Conservation (phyloP, 1,140 invertebrate genomes). For the Gonioctena quinquepunctata region DNA sequence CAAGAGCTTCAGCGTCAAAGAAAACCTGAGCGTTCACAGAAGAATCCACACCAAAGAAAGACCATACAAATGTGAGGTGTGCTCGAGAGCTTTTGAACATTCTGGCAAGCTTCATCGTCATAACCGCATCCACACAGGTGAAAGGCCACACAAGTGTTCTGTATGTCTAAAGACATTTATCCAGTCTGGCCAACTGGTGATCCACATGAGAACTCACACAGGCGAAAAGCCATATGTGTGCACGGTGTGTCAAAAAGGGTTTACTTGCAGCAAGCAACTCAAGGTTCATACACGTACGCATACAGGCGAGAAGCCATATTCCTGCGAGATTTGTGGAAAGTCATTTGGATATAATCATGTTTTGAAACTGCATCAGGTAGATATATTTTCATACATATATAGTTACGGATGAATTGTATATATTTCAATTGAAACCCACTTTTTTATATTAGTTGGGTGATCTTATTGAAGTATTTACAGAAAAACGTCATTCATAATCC, state of each 20-base stretch:
- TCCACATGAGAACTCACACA: slow-evolving; percentile 86
- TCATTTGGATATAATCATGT: slow-evolving; percentile 82
- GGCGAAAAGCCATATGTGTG: slow-evolving; percentile 91
- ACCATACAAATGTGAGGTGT: slow-evolving; percentile 87
- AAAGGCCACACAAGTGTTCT: slow-evolving; percentile 91
- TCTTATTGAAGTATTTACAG: no score
- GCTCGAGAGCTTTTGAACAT: slow-evolving; percentile 89
- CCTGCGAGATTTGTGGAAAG: slow-evolving; percentile 78
- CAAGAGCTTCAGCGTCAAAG: slow-evolving; percentile 90
- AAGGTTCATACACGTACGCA: slow-evolving; percentile 85
- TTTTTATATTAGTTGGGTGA: no score
- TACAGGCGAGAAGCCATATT: slow-evolving; percentile 79
- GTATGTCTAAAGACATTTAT: slow-evolving; percentile 91
- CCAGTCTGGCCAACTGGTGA: slow-evolving; percentile 83
- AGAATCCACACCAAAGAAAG: slow-evolving; percentile 88
- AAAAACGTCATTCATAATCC: no score
- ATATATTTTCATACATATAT: no score
- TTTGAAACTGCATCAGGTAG: slow-evolving; percentile 75
- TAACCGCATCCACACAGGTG: slow-evolving; percentile 89
- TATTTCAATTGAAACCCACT: no score
- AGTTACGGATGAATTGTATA: no score
- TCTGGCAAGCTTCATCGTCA: slow-evolving; percentile 90
- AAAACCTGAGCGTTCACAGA: slow-evolving; percentile 89
- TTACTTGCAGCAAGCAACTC: slow-evolving; percentile 87
- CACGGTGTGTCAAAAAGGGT: slow-evolving; percentile 79